Conservation (phyloP, 2,888 invertebrate species). For the Caenorhabditis panamensis region DNA sequence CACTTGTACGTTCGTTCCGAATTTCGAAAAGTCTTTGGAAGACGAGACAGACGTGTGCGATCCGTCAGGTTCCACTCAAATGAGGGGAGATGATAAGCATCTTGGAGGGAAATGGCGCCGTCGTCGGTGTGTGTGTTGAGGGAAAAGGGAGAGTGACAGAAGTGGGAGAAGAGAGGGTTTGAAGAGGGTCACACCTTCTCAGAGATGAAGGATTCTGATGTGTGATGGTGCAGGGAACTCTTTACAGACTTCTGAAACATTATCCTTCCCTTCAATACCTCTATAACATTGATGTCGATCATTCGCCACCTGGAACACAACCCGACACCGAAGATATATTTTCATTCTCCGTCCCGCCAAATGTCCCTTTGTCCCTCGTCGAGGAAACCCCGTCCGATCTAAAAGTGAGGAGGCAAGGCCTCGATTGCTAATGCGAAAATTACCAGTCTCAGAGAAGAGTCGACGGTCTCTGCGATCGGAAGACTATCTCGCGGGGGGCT, state of each 20-base stretch:
- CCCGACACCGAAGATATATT: conserved; percentile 21
- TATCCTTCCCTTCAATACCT: no score
- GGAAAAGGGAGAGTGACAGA: background rate
- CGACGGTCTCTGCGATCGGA: conserved; percentile 22
- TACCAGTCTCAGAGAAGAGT: conserved; percentile 51
- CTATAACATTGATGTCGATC: no score
- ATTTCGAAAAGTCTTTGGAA: background rate
- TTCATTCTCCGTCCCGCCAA: conserved; percentile 33
- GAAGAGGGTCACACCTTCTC: background rate
- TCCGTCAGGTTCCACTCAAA: conserved; percentile 49
- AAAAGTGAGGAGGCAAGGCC: background rate
- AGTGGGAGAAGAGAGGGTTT: background rate
- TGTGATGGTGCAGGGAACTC: background rate
- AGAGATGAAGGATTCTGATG: background rate
- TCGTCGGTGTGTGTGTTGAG: conserved; percentile 22
- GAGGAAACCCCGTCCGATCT: background rate
- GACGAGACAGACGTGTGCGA: conserved; percentile 31
- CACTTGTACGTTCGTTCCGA: background rate
- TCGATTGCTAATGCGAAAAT: conserved; percentile 61
- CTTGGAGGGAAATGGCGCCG: background rate
- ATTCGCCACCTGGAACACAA: conserved; percentile 3
- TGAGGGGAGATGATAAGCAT: conserved; percentile 14
- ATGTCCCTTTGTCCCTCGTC: conserved; percentile 41
- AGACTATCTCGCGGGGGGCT: conserved; percentile 23
- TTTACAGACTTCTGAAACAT: no score